These are phyloP conservation scores for Phrynocephalus forsythii DNA, from an alignment of 2,797 vertebrate species.

Conservation along the genomic window DNA sequence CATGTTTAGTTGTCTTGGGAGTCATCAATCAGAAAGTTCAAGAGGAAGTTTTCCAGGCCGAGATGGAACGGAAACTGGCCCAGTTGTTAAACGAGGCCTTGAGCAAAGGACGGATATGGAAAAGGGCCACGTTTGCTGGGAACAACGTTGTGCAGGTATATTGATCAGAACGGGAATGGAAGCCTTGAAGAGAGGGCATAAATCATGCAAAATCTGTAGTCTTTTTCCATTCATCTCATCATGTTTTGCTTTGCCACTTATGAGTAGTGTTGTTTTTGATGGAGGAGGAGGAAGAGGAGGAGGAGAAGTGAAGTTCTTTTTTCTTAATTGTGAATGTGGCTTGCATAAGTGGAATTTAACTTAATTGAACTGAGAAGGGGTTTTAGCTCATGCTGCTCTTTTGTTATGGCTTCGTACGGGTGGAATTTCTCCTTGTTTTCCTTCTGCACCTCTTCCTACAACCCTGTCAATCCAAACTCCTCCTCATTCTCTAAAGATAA, in stretches of 20 bases:
- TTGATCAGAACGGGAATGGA: not conserved
- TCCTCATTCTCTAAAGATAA: slow-evolving; percentile 16
- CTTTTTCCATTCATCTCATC: not conserved
- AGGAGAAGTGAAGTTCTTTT: slow-evolving; percentile 42
- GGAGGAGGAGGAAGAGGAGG: too few relatives aligned
- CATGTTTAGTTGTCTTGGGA: slow-evolving; percentile 87
- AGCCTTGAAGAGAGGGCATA: slow-evolving; percentile 1
- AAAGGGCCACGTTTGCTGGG: slow-evolving; percentile 87
- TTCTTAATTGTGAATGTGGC: slow-evolving; percentile 43
- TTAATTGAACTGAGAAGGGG: slow-evolving; percentile 28
- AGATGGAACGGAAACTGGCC: slow-evolving; percentile 92
- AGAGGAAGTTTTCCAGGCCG: slow-evolving; percentile 90
- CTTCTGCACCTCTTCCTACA: not conserved
- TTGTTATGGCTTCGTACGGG: not conserved
- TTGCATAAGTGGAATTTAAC: slow-evolving; percentile 43
- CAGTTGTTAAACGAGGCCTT: slow-evolving; percentile 90
- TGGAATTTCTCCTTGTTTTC: slow-evolving; percentile 29
- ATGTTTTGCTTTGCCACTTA: slow-evolving; percentile 55
- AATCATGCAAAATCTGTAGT: slow-evolving; percentile 17
- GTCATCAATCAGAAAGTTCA: slow-evolving; percentile 87
- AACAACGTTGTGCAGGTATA: slow-evolving; percentile 91
- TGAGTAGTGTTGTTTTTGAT: slow-evolving; percentile 43
- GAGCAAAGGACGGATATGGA: slow-evolving; percentile 85
- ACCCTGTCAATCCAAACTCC: slow-evolving; percentile 6
- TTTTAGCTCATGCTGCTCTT: not conserved